Evolutionary conservation across 2,888 invertebrate species (phyloP).

Genomic region (Acronicta leporina): DNA sequence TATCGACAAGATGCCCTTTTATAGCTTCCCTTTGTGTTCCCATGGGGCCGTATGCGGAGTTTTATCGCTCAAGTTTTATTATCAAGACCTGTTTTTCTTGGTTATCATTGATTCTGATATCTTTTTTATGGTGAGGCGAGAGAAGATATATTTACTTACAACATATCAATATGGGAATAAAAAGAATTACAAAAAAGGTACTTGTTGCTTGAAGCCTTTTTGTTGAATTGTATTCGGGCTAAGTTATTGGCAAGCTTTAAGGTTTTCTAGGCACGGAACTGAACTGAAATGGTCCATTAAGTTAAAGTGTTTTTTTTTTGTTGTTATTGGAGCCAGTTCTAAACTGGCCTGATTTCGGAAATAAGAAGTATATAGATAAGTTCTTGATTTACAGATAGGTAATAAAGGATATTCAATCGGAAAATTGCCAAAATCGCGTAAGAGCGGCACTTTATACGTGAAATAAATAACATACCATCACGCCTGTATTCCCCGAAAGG

Average conservation of each 20-base stretch:
- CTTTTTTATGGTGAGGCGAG: constrained; percentile 36
- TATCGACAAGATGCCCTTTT: constrained; percentile 67
- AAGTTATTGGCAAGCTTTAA: constrained; percentile 41
- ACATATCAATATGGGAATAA: neutral
- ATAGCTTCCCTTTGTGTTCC: constrained; percentile 59
- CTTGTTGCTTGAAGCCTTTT: constrained; percentile 39
- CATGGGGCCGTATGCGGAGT: constrained; percentile 62
- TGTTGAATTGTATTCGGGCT: constrained; percentile 7
- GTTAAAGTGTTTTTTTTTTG: constrained; percentile 28
- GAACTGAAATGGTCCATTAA: constrained; percentile 47
- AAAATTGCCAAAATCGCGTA: no score
- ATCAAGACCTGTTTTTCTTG: constrained; percentile 68
- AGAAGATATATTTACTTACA: constrained; percentile 23
- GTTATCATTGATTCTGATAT: constrained; percentile 66
- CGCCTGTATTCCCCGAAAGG: no score
- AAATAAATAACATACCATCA: no score
- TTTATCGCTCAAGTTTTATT: constrained; percentile 73
- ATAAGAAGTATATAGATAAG: neutral
- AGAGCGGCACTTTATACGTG: no score
- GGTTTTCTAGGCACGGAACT: constrained; percentile 49
- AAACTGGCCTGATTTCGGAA: constrained; percentile 19
- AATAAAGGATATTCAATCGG: neutral
- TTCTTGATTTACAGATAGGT: neutral
- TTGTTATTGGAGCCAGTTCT: constrained; percentile 11
- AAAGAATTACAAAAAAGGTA: constrained; percentile 10